Evolutionary conservation across 2,888 invertebrate species (phyloP).

Genomic region (Stenchaetothrips biformis): DNA sequence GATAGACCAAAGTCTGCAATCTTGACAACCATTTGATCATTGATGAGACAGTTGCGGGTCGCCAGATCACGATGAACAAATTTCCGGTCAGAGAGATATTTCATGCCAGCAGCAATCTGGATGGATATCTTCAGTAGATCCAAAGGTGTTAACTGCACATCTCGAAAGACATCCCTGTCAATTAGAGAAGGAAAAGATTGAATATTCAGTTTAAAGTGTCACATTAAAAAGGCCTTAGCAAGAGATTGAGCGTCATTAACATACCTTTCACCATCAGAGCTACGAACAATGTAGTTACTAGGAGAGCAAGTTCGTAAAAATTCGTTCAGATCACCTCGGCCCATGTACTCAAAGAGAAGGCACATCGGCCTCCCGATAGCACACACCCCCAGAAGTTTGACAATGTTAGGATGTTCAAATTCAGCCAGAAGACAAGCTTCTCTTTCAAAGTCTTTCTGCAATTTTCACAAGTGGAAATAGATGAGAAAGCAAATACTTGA

Average conservation of each 20-base stretch:
- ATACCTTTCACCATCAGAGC: conserved; percentile 51
- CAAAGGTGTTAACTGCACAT: conserved; percentile 66
- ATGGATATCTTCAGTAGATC: conserved; percentile 80
- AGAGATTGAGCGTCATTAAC: not conserved
- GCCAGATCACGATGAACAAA: conserved; percentile 95
- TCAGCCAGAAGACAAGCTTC: conserved; percentile 94
- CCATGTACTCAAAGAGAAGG: conserved; percentile 95
- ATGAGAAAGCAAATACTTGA: not conserved
- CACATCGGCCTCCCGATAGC: conserved; percentile 96
- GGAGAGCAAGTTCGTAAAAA: conserved; percentile 86
- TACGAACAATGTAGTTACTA: conserved; percentile 70
- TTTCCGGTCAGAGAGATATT: conserved; percentile 86
- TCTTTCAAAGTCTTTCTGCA: conserved; percentile 77
- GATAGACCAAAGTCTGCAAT: conserved; percentile 96
- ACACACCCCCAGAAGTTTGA: conserved; percentile 90
- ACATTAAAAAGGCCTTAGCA: not conserved
- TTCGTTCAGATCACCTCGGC: conserved; percentile 92
- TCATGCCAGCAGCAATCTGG: conserved; percentile 92
- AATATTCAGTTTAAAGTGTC: not conserved
- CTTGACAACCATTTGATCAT: conserved; percentile 90
- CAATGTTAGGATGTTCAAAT: conserved; percentile 95
- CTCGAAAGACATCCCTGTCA: conserved; percentile 53
- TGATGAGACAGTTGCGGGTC: conserved; percentile 90
- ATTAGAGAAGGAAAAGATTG: not conserved
- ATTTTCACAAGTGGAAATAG: not conserved